Percentiles rank a stretch among this genome's conserved stretches.
These are phyloP conservation scores for Rana temporaria DNA, from an alignment of 2,113 vertebrate species.

Conservation along the genomic window DNA sequence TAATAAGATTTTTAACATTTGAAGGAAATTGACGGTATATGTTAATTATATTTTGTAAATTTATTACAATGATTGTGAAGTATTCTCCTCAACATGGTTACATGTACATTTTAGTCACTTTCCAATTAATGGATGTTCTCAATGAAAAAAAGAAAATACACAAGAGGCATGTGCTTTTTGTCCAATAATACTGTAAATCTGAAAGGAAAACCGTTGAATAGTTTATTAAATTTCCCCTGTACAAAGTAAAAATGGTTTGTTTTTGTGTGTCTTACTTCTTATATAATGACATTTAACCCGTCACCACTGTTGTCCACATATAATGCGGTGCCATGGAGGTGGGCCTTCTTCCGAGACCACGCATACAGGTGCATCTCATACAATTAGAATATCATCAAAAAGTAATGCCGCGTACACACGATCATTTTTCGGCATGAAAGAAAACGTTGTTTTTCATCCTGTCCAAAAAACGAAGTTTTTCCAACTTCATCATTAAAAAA, in stretches of 20 bases:
- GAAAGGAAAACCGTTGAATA: neutral
- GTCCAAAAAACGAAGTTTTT: too few relatives aligned
- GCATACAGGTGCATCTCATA: too few relatives aligned
- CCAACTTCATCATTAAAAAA: too few relatives aligned
- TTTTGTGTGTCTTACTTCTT: neutral
- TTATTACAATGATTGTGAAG: conserved; percentile 10
- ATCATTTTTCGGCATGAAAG: too few relatives aligned
- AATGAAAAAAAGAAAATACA: neutral
- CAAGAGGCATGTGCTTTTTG: neutral
- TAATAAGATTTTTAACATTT: conserved; percentile 22
- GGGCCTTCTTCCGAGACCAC: too few relatives aligned
- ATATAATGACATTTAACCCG: too few relatives aligned
- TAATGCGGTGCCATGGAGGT: too few relatives aligned
- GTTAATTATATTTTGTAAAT: conserved; percentile 13
- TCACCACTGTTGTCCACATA: too few relatives aligned
- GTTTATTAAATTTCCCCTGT: conserved; percentile 41
- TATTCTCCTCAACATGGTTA: neutral
- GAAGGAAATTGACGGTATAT: neutral
- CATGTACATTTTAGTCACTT: neutral
- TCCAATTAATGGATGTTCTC: neutral
- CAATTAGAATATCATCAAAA: too few relatives aligned
- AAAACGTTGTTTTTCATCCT: too few relatives aligned
- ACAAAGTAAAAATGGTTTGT: neutral
- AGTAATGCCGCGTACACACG: too few relatives aligned
- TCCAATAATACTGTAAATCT: conserved; percentile 14